Evolutionary conservation across 2,797 vertebrate genomes (phyloP).

Genomic region (Propithecus perrieri): DNA sequence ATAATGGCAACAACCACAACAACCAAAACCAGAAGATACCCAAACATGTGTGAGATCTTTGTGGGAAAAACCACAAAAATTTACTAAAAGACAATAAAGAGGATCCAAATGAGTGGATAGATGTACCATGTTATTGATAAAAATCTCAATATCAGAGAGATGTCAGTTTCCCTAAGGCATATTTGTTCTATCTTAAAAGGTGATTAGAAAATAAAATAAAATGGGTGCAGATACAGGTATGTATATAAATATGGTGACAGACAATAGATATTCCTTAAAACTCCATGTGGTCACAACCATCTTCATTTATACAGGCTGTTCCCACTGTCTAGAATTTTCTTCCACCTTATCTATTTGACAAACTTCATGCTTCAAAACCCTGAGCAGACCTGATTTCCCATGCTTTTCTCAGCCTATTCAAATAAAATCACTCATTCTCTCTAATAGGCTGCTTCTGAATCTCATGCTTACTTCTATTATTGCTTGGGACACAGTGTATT

Average conservation of each 20-base stretch:
- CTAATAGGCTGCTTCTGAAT: neutral
- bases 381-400: neutral
- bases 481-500: neutral
- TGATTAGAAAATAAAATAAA: neutral
- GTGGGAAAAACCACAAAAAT: neutral
- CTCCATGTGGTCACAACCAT: neutral
- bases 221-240: neutral
- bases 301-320: neutral
- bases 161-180: neutral
- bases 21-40: neutral
- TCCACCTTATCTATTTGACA: neutral
- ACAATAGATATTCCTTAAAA: neutral
- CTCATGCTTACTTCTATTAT: neutral
- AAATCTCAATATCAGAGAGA: neutral
- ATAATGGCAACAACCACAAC: neutral
- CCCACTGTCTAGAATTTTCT: neutral
- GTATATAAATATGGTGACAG: neutral
- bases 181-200: neutral
- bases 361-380: neutral
- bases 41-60: neutral
- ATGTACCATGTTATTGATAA: neutral
- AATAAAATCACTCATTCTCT: neutral
- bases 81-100: neutral
- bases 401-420: neutral
- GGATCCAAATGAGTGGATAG: neutral